Conservation (phyloP, 2,113 vertebrate genomes). For the Colinus virginianus region DNA sequence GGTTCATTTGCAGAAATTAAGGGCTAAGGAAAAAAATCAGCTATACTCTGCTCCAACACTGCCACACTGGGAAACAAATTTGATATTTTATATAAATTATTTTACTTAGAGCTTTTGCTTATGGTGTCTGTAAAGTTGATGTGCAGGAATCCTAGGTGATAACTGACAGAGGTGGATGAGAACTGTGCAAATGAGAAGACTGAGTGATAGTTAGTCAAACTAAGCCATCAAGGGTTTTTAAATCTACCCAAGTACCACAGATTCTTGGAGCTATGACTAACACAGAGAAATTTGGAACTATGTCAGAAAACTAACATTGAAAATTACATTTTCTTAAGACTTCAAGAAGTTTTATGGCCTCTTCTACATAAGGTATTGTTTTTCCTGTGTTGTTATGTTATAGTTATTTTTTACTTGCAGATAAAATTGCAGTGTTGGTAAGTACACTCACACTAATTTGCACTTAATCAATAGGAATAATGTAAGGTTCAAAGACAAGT, state of each 20-base stretch:
- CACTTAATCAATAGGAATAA: background rate
- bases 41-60: background rate
- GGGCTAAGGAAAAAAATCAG: background rate
- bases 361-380: background rate
- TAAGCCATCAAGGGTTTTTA: background rate
- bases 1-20: background rate
- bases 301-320: background rate
- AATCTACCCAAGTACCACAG: background rate
- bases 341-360: background rate
- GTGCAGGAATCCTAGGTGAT: background rate
- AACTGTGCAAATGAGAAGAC: background rate
- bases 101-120: background rate
- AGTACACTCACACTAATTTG: background rate
- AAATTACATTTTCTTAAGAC: background rate
- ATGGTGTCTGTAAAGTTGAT: fast-evolving
- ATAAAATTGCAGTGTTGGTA: background rate
- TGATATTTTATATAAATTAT: background rate
- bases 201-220: background rate
- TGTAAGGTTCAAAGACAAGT: background rate
- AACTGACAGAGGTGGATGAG: background rate
- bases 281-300: background rate
- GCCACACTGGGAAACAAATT: background rate
- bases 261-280: background rate
- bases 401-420: background rate
- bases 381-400: background rate